phyloP scores from a whole-genome alignment of 2,797 vertebrate genomes.

The Echiichthys vipera region DNA sequence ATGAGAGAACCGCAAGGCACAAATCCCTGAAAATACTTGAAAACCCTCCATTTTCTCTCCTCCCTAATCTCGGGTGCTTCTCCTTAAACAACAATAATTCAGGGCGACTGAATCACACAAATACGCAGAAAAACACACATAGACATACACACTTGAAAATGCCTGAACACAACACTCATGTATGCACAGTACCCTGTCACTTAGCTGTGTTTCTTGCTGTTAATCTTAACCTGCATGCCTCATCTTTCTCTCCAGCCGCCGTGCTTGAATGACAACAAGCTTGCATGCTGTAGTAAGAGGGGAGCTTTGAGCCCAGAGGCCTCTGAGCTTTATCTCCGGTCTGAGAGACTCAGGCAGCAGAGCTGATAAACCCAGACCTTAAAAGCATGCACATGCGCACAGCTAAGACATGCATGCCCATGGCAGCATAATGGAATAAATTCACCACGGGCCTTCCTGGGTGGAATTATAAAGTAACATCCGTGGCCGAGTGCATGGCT shows the following conservation, averaged over 20 bases:
- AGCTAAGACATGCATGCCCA: background rate
- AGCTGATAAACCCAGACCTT: conserved; percentile 59
- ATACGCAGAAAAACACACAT: background rate
- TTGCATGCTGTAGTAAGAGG: conserved; percentile 14
- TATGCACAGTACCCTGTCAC: conserved; percentile 19
- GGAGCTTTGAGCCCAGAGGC: conserved; percentile 51
- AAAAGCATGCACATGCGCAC: conserved; percentile 36
- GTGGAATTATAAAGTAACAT: conserved; percentile 52
- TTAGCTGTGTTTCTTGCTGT: conserved; percentile 29
- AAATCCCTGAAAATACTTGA: conserved; percentile 64
- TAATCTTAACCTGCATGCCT: conserved; percentile 31
- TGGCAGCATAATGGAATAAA: conserved; percentile 59
- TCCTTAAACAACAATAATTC: conserved; percentile 34
- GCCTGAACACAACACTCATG: conserved; percentile 7
- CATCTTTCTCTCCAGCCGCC: conserved; percentile 17
- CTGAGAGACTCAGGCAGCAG: conserved; percentile 49
- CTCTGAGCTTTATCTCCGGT: conserved; percentile 55
- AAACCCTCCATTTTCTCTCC: conserved; percentile 27
- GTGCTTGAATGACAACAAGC: conserved; percentile 50
- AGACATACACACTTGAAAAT: conserved; percentile 5
- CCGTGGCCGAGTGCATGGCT: conserved; percentile 30
- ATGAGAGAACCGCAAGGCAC: conserved; percentile 25
- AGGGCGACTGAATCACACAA: conserved; percentile 9
- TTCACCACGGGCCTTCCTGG: conserved; percentile 40
- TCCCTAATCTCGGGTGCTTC: conserved; percentile 42